phyloP scores from a whole-genome alignment of 2,888 invertebrate species.

The Eilema sororculum region DNA sequence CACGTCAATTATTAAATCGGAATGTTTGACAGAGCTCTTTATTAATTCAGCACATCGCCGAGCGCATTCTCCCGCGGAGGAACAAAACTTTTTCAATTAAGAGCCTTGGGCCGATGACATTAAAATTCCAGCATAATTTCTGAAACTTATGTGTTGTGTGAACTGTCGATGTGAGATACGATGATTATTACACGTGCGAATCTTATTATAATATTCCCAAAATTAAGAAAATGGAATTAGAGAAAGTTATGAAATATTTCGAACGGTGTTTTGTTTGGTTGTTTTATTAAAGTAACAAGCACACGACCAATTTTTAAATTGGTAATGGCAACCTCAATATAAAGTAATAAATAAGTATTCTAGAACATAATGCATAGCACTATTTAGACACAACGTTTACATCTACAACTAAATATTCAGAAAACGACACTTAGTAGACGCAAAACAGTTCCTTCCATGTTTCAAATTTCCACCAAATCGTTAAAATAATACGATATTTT shows the following conservation, averaged over 20 bases:
- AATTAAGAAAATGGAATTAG: not conserved
- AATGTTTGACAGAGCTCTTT: conserved; percentile 72
- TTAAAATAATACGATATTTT: not conserved
- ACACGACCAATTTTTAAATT: not conserved
- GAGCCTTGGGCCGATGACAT: conserved; percentile 71
- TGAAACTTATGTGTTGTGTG: conserved; percentile 59
- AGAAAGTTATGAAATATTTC: not conserved
- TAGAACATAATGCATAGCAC: no score
- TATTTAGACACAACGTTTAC: no score
- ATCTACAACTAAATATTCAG: no score
- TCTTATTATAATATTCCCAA: conserved; percentile 31
- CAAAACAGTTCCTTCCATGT: not conserved
- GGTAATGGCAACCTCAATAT: not conserved
- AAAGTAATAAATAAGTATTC: no score
- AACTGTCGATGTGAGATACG: conserved; percentile 49
- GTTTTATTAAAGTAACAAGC: not conserved
- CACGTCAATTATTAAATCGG: conserved; percentile 73
- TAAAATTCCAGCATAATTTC: conserved; percentile 79
- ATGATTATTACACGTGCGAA: conserved; percentile 49
- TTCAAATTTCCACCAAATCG: not conserved
- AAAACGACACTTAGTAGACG: not conserved
- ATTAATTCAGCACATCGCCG: conserved; percentile 77
- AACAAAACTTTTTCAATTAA: conserved; percentile 83
- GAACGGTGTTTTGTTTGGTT: not conserved
- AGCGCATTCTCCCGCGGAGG: conserved; percentile 63